Evolutionary conservation across 2,113 vertebrate species (phyloP), one percentile per base, ranked within the genome.

Genomic region (Fukomys damarensis): DNA sequence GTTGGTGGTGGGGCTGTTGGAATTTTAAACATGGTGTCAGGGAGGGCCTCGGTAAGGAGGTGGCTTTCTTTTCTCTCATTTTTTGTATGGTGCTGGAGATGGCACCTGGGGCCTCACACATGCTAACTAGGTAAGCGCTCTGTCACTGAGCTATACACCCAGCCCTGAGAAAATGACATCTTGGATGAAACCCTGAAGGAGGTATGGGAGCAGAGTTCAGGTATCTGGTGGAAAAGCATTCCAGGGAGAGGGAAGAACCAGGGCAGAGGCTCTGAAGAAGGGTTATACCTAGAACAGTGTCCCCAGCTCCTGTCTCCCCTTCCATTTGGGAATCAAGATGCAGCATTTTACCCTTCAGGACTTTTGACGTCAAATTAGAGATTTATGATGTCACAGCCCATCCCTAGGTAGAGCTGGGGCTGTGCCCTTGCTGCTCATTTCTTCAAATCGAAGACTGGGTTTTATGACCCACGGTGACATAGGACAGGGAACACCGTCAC

Each of bases 191-290:
- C 35, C 81, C 59, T 65, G 91, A 32, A 95, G 82, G 85, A 81
- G 14, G 24, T 30, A 0, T 0, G 0, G 24, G 49, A 94, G n/a
- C 19, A 26, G 89, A 68, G 17, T 35, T 46, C 5, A 16, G 61
- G 32, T 43, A 13, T 46, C 80, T 86, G 83, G 77, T 54, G 54
- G 84, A 14, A 93, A 59, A 86, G 20, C 30, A 38, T 65, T 94
- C 86, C 35, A 43, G 66, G 43, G 3, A 83, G 77, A 49, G 41
- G 66, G 30, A 35, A 85, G 26, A 19, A 49, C 13, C 43, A n/a
- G 38, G 92, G 72, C 82, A 82, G 96, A 90, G 88, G 82, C 59
- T 54, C 88, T 4, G 81, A 65, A 87, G 88, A 70, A 79, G 59
- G 63, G 43, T 43, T 41, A 14, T 59, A 5, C 46, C 11, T 19